Percentiles rank a stretch among this genome's conserved stretches.
These are phyloP conservation scores for Alsophila aescularia DNA, from an alignment of 2,888 invertebrate species.

Conservation along the genomic window DNA sequence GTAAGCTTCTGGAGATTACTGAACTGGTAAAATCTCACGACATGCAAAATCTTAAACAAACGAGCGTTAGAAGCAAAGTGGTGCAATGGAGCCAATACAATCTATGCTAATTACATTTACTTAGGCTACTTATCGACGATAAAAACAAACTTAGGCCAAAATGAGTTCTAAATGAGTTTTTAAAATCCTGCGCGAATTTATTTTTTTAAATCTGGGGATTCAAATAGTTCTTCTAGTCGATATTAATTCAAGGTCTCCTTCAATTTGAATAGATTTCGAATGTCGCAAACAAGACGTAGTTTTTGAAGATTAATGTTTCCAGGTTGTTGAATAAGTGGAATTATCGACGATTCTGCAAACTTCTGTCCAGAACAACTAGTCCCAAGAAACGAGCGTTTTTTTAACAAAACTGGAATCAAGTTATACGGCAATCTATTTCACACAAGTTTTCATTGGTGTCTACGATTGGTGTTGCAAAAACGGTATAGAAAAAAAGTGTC, in stretches of 20 bases:
- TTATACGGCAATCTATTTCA: not conserved
- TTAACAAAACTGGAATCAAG: not conserved
- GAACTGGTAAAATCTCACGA: conserved; percentile 24
- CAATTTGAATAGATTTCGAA: conserved; percentile 7
- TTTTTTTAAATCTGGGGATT: not conserved
- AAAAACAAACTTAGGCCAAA: conserved; percentile 9
- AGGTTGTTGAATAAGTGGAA: conserved; percentile 9
- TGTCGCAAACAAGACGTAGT: not conserved
- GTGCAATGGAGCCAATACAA: conserved; percentile 78
- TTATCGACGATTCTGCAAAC: not conserved
- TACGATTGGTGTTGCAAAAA: too few species aligned
- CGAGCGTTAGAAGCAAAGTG: conserved; percentile 79
- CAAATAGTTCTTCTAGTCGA: not conserved
- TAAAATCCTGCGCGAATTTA: not conserved
- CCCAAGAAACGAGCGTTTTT: not conserved
- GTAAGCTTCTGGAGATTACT: conserved; percentile 13
- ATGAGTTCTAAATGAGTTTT: not conserved
- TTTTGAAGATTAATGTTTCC: conserved; percentile 1
- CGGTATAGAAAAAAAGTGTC: not conserved
- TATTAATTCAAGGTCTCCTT: conserved; percentile 21
- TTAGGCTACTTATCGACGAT: conserved; percentile 32
- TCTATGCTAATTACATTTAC: conserved; percentile 55
- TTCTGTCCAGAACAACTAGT: not conserved
- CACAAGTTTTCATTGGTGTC: not conserved
- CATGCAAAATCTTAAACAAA: conserved; percentile 63